phyloP scores from a whole-genome alignment of 1,140 invertebrate species.

The Magallana gigas region DNA sequence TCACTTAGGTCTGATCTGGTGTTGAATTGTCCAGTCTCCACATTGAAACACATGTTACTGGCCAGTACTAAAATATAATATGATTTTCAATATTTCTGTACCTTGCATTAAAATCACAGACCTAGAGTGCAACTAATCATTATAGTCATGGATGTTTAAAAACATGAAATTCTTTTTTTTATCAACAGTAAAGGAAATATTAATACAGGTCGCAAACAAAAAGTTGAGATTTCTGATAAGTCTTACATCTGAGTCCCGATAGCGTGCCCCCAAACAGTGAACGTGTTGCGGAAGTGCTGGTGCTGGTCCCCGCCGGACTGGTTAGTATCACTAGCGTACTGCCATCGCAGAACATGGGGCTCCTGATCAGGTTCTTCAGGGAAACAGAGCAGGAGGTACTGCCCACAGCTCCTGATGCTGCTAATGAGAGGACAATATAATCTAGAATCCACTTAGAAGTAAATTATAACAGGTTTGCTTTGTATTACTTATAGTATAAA shows the following conservation, averaged over 20 bases:
- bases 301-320: conserved; percentile 64
- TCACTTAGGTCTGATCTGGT: conserved; percentile 74
- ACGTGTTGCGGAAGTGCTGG: conserved; percentile 64
- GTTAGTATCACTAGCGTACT: conserved; percentile 73
- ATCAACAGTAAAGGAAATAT: neutral
- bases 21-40: conserved; percentile 73
- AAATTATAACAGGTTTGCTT: no score
- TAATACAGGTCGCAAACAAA: neutral
- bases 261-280: conserved; percentile 76
- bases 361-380: conserved; percentile 72
- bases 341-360: conserved; percentile 77
- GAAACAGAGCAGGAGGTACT: conserved; percentile 74
- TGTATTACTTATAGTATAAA: no score
- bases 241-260: conserved; percentile 72
- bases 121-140: no score
- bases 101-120: no score
- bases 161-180: neutral
- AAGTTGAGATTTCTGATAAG: neutral
- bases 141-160: neutral
- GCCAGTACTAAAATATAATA: conserved; percentile 71
- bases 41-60: conserved; percentile 74
- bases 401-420: conserved; percentile 54
- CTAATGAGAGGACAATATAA: neutral
- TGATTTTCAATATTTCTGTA: neutral
- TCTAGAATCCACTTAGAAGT: no score